A percentile compares a stretch with the other conserved stretches of the same genome.
Conservation (phyloP, 2,113 vertebrate genomes). For the Leucoraja erinaceus region DNA sequence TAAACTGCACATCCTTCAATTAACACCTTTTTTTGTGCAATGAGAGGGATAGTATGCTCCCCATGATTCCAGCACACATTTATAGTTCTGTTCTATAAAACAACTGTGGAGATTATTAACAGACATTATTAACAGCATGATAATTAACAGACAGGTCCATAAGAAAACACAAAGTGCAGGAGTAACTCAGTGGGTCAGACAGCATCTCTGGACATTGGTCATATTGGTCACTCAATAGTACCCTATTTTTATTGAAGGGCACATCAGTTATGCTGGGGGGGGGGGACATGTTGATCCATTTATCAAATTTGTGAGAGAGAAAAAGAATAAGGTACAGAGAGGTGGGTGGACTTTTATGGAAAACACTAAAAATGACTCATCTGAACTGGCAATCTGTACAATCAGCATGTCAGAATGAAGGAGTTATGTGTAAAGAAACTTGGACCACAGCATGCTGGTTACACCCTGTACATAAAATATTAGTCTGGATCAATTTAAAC, state of each 20-base stretch:
- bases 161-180: too few relatives aligned
- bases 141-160: not conserved
- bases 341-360: not conserved
- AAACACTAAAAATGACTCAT: slow-evolving; percentile 1
- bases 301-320: not conserved
- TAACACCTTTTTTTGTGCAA: not conserved
- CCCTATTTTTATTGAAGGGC: not conserved
- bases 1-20: not conserved
- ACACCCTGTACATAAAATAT: slow-evolving; percentile 21
- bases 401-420: not conserved
- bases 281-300: not conserved
- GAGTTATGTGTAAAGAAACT: not conserved
- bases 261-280: not conserved
- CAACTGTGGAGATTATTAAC: not conserved
- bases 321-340: not conserved
- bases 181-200: too few relatives aligned
- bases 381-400: not conserved
- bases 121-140: not conserved
- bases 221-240: not conserved
- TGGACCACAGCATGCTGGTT: not conserved
- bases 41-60: not conserved
- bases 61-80: not conserved
- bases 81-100: not conserved
- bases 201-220: not conserved
- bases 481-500: slow-evolving; percentile 21